phyloP scores from a whole-genome alignment of 2,113 vertebrate species.

The Phalacrocorax pelagicus region DNA sequence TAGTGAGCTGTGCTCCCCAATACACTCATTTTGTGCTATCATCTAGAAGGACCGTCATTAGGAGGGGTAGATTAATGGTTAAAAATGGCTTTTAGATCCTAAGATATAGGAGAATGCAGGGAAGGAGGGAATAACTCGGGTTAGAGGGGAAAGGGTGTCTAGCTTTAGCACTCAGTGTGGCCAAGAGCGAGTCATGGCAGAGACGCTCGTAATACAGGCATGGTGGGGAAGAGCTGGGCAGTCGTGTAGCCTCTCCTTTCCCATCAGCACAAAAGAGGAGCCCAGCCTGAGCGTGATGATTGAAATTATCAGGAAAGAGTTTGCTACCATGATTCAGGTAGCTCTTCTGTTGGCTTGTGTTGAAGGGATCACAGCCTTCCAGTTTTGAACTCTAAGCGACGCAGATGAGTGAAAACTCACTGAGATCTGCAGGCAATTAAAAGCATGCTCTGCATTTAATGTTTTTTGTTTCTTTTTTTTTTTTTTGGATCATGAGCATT shows the following conservation, averaged over 20 bases:
- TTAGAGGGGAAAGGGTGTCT: background rate
- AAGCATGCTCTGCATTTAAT: background rate
- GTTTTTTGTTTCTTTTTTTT: background rate
- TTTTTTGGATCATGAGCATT: background rate
- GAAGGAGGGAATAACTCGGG: background rate
- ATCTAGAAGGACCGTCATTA: background rate
- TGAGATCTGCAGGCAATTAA: background rate
- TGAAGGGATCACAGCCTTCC: background rate
- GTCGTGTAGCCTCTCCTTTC: background rate
- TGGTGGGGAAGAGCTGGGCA: background rate
- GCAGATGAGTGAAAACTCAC: background rate
- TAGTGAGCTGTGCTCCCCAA: background rate
- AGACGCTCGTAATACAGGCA: fast-evolving
- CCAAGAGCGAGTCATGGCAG: background rate
- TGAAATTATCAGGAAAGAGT: background rate
- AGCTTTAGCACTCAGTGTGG: fast-evolving
- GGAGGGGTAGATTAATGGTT: background rate
- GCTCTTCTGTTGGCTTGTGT: background rate
- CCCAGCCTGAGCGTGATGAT: background rate
- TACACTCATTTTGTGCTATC: no score
- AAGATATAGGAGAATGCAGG: background rate
- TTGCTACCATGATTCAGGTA: background rate
- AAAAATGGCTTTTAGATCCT: background rate
- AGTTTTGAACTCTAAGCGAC: background rate
- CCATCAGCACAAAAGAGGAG: background rate